These are phyloP conservation scores for Plecturocebus donacophilus DNA, from an alignment of 2,113 vertebrate species.

Conservation along the genomic window DNA sequence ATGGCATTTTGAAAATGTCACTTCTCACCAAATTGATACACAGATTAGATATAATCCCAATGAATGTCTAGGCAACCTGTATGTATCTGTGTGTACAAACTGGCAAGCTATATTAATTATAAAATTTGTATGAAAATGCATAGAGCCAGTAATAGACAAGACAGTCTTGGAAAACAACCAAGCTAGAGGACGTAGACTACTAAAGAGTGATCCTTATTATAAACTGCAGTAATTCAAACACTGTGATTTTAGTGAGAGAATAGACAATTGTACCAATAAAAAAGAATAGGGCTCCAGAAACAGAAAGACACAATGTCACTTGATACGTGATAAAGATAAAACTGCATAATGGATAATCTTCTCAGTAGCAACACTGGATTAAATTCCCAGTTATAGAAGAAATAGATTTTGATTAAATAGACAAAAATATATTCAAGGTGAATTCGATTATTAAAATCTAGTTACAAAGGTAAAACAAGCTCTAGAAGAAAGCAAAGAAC, in stretches of 20 bases:
- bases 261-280: not conserved
- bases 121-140: not conserved
- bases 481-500: not conserved
- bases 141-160: not conserved
- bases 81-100: not conserved
- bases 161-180: not conserved
- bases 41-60: not conserved
- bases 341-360: not conserved
- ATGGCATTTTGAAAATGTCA: not conserved
- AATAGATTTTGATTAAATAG: not conserved
- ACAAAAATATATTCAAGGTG: not conserved
- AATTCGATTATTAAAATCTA: not conserved
- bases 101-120: not conserved
- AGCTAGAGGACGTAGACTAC: too few relatives aligned
- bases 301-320: not conserved
- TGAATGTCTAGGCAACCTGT: not conserved
- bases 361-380: not conserved
- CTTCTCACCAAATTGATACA: not conserved
- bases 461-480: not conserved
- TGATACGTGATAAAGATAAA: not conserved
- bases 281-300: not conserved
- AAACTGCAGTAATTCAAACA: not conserved
- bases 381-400: not conserved
- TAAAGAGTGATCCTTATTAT: not conserved
- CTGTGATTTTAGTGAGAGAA: not conserved